Base-by-base conservation (phyloP, 2,888 invertebrate genomes). In the Ochropleura plecta region DNA sequence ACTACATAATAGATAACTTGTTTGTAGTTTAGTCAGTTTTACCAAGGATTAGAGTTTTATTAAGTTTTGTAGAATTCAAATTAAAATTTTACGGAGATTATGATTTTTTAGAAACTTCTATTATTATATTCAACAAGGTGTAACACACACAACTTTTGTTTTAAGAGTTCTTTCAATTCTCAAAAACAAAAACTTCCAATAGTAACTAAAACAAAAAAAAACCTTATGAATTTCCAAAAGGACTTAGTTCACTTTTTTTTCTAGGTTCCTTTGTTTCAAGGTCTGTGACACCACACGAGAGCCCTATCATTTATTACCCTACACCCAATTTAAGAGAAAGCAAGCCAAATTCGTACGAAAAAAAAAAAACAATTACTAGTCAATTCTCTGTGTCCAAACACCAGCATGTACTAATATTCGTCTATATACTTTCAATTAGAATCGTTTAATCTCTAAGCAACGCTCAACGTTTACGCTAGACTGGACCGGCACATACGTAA, bases 401-500 rank as follows among this genome's bases (percentile, higher is more conserved):
- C 30, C 69, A 81, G 74, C 42, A 10, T 3, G 0, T 48, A 55
- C 86, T 87, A 86, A 82, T 62, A 74, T 81, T 76, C 53, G 57
- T 49, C 67, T 83, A 83, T 62, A 76, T 76, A 79, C 55, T 57
- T 78, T 75, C 74, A 79, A 75, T 82, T 64, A 83, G 67, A 85
- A 79, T 75, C 66, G 64, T 75, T 76, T 74, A 68, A 66, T 71
- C 48, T 70, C 82, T 84, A 86, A 79, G 62, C 69, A 82, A 73
- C 71, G 76, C 71, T 77, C 66, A 77, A 85, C 78, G 42, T 83
- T 85, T 57, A 79, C 46, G 14, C 84, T 86, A 83, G 53, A 67
- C 83, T 86, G 85, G 86, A 86, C 80, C 78, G 88, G 83, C 62
- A 76, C 76, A 46, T 81, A 83, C 85, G 72, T 78, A 79, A 51